Base-by-base conservation (phyloP, 2,797 vertebrate species). In the Trematomus bernacchii region DNA sequence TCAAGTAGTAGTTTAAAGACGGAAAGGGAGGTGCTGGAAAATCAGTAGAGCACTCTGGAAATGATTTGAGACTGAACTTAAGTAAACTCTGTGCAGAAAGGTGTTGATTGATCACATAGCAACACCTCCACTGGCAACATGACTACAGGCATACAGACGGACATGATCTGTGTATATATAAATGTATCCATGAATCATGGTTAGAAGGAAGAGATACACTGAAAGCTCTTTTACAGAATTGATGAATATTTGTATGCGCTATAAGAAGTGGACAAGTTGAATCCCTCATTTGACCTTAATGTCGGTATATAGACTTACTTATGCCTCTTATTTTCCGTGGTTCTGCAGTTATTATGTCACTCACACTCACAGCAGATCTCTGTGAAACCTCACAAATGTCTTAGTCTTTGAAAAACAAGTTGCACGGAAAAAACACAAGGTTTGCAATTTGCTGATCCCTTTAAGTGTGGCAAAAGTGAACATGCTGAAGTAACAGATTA, bases 301-400 rank as follows among this genome's bases (percentile, higher is more conserved):
- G n/a, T 71, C 51, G 21, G 60, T 52, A 73, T 61, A 66, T 14
- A 27, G 53, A 68, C 73, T 63, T 61, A 73, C 83, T 70, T 72
- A 44, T 54, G 71, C 47, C 44, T 79, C 76, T 68, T 60, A 1
- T 73, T 62, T 85, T 54, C 67, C 48, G 63, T 67, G 48, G 63
- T 72, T 71, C 73, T 72, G 59, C 55, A 63, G 66, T 43, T 86
- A 76, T 83, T 84, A 75, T 74, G 66, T 85, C 27, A 71, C 69
- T 65, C 54, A 76, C 62, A 62, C 51, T 51, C 13, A 1, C 19
- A 23, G 66, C 21, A 3, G 19, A 44, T 18, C 40, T 60, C 46
- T 62, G 2, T 18, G 16, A 6, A 64, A 10, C 15, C 59, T 68
- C 16, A 37, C 9, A 54, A 60, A 65, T 13, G 48, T 30, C 15